These are phyloP conservation scores for Cydia fagiglandana DNA, from an alignment of 1,140 invertebrate genomes.

Conservation along the genomic window DNA sequence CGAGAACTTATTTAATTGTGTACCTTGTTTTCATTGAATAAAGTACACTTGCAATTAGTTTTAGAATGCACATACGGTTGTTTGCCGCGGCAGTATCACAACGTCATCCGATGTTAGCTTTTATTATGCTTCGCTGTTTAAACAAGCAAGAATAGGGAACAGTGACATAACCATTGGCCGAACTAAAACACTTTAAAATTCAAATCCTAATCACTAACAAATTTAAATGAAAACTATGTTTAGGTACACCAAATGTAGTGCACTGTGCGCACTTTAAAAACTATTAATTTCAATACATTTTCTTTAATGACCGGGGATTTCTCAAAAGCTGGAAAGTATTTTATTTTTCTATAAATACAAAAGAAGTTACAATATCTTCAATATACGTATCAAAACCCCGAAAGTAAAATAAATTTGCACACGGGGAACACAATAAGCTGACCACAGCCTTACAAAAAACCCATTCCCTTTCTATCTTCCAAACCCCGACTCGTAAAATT, in stretches of 20 bases:
- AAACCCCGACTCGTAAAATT: neutral
- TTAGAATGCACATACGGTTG: neutral
- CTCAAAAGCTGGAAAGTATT: neutral
- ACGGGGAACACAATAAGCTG: neutral
- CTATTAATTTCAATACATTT: neutral
- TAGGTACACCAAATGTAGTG: neutral
- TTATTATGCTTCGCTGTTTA: constrained; percentile 2
- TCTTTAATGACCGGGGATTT: neutral
- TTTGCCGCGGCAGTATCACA: neutral
- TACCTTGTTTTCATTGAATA: neutral
- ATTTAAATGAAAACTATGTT: neutral
- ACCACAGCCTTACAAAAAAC: neutral
- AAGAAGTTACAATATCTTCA: neutral
- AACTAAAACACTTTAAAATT: neutral
- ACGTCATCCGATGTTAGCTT: constrained; percentile 11
- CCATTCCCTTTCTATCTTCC: neutral
- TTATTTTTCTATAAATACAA: neutral
- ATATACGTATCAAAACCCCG: neutral
- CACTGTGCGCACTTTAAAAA: neutral
- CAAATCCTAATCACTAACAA: neutral
- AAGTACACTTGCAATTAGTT: neutral
- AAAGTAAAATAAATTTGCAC: neutral
- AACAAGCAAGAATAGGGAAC: constrained; percentile 1
- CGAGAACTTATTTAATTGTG: neutral
- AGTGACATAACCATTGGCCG: constrained; percentile 16